Percentiles rank a stretch among this genome's conserved stretches.
Conservation (phyloP, 2,888 invertebrate genomes). For the Salticus scenicus region DNA sequence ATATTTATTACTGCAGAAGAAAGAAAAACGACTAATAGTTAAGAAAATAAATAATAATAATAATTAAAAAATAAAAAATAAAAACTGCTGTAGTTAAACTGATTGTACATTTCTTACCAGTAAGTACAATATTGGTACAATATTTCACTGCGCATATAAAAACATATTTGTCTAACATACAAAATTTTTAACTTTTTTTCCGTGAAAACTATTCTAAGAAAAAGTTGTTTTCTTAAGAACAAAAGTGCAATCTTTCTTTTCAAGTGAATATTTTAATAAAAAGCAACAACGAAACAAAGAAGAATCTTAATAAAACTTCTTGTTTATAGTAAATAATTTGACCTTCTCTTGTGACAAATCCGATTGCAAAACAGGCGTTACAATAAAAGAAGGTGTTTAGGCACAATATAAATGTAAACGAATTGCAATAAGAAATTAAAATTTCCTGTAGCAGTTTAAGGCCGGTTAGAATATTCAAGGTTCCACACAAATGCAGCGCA, state of each 20-base stretch:
- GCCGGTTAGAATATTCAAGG: slow-evolving; percentile 10
- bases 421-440: neutral
- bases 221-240: neutral
- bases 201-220: no score
- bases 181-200: no score
- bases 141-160: no score
- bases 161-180: no score
- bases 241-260: neutral
- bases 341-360: neutral
- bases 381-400: neutral
- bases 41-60: no score
- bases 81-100: no score
- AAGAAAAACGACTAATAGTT: no score
- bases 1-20: no score
- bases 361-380: slow-evolving; percentile 11
- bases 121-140: no score
- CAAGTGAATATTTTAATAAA: neutral
- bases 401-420: neutral
- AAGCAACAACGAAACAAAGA: no score
- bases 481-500: neutral
- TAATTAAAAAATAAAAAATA: no score
- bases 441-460: slow-evolving; percentile 18
- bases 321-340: neutral
- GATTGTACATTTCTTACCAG: no score
- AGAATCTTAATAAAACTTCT: neutral